phyloP scores from a whole-genome alignment of 2,888 invertebrate species.

The Bellardia bayeri region DNA sequence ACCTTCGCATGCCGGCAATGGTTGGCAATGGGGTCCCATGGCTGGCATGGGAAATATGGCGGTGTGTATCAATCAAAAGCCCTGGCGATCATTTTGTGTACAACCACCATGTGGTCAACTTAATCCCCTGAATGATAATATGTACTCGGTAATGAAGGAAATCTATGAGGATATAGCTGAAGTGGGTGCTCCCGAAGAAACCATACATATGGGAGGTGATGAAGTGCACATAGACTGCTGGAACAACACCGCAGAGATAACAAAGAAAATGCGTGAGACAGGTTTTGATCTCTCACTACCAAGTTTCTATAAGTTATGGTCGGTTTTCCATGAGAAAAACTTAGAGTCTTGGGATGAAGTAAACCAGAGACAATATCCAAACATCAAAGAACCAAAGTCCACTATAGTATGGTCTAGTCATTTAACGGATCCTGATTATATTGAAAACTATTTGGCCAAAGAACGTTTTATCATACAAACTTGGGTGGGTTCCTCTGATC shows the following conservation, averaged over 20 bases:
- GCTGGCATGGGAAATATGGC: slow-evolving; percentile 87
- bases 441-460: slow-evolving; percentile 88
- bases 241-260: slow-evolving; percentile 90
- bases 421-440: slow-evolving; percentile 88
- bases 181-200: slow-evolving; percentile 86
- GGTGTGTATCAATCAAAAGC: slow-evolving; percentile 88
- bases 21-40: slow-evolving; percentile 91
- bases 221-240: slow-evolving; percentile 90
- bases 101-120: slow-evolving; percentile 95
- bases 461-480: slow-evolving; percentile 92
- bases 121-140: slow-evolving; percentile 90
- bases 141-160: slow-evolving; percentile 88
- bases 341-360: slow-evolving; percentile 86
- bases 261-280: slow-evolving; percentile 86
- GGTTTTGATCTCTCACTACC: slow-evolving; percentile 85
- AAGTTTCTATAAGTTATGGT: slow-evolving; percentile 91
- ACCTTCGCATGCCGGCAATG: slow-evolving; percentile 93
- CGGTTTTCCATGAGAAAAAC: slow-evolving; percentile 87
- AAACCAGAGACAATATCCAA: slow-evolving; percentile 78
- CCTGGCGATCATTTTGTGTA: slow-evolving; percentile 90
- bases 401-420: slow-evolving; percentile 92
- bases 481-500: slow-evolving; percentile 88
- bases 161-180: slow-evolving; percentile 89
- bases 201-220: slow-evolving; percentile 94
- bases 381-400: slow-evolving; percentile 82